Base-by-base conservation (phyloP, 2,113 vertebrate species). In the Panthera tigris region DNA sequence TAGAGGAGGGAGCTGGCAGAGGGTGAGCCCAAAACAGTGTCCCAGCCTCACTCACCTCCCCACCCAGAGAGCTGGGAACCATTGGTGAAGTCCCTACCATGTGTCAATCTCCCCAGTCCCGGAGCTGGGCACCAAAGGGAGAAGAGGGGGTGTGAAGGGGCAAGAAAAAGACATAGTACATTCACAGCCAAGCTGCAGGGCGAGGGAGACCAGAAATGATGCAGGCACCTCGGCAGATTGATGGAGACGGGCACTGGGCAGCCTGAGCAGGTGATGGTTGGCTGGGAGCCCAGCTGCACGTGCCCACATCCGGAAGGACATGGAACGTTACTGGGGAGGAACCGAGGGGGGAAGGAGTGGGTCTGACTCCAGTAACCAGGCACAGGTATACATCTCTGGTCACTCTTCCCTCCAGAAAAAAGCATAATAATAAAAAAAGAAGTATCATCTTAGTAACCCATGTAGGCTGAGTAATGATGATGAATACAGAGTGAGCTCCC, bases 31-130 rank as follows among this genome's bases (percentile, higher is more conserved):
- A 33, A 48, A 18, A 33, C 50, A 8, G 0, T 19, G 27, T 19
- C 74, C 89, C 48, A 16, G 13, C 69, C 15, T 74, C n/a, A 14
- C 14, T 76, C 4, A 10, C 61, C 63, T 84, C 21, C 31, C n/a
- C 27, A 7, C 25, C 80, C 10, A 16, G 31, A 31, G 27, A 52
- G 7, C 31, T 33, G 61, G 69, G 65, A 50, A 19, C 29, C 52
- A 29, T 1, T 1, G 7, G 25, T 4, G 9, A 80, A 69, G 50
- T 68, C 29, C 19, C 57, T 36, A 55, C 55, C 0, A 0, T 1
- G 48, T 12, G 21, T 36, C 66, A 39, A 39, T 29, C 39, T 80
- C 29, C n/a, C 3, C 15, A 27, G 57, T 41, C 55, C 71, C 63
- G 68, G 23, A 41, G n/a, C 85, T 41, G 50, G 16, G 14, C 9